These are phyloP conservation scores for Parapristionchus giblindavisi DNA, from an alignment of 2,888 invertebrate genomes.

Conservation along the genomic window DNA sequence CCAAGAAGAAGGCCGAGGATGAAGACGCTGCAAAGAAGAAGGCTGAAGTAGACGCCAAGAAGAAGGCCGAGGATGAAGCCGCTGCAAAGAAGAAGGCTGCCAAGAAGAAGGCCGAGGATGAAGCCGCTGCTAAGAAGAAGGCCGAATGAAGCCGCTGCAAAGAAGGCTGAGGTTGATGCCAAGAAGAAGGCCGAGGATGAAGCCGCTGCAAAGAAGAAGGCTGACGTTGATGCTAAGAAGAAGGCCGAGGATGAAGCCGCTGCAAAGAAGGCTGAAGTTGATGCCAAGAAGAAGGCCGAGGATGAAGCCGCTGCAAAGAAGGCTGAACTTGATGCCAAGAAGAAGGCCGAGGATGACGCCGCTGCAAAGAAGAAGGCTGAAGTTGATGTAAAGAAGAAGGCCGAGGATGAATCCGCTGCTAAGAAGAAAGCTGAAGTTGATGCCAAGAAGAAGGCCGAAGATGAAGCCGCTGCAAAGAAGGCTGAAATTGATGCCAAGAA, in stretches of 20 bases:
- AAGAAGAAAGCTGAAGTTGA: conserved; percentile 22
- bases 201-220: too few relatives aligned
- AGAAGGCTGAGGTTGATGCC: too few relatives aligned
- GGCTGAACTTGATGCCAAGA: conserved; percentile 33
- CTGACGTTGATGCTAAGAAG: too few relatives aligned
- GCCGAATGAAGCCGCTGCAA: too few relatives aligned
- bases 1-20: conserved; percentile 1
- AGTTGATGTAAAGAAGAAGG: conserved; percentile 1
- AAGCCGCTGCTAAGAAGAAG: too few relatives aligned
- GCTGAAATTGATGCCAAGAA: conserved; percentile 39
- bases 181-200: too few relatives aligned
- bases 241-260: too few relatives aligned
- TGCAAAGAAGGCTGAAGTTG: too few relatives aligned
- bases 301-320: too few relatives aligned
- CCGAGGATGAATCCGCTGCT: conserved; percentile 27
- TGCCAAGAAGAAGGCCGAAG: conserved; percentile 34
- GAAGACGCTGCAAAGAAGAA: conserved; percentile 35
- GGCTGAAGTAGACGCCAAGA: conserved; percentile 25
- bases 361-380: neutral
- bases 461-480: conserved; percentile 21
- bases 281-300: too few relatives aligned
- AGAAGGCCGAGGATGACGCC: conserved; percentile 9
- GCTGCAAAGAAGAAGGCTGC: too few relatives aligned
- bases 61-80: conserved; percentile 40
- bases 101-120: too few relatives aligned